Percentiles rank a stretch among this genome's conserved stretches.
phyloP scores from a whole-genome alignment of 2,888 invertebrate genomes.

The Ceratothoa steindachneri region DNA sequence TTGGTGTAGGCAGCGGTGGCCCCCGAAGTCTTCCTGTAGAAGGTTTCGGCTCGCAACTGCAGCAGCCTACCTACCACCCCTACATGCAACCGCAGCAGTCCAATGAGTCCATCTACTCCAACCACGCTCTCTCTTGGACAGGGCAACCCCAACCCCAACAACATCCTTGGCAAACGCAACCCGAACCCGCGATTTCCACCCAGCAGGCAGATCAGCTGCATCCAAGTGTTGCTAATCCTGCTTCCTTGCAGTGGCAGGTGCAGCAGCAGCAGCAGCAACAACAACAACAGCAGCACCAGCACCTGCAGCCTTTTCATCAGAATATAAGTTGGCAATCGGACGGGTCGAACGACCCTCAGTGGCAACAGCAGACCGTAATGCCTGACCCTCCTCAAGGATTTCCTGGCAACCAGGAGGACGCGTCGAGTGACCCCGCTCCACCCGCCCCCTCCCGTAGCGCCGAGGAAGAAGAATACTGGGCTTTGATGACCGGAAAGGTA shows the following conservation, averaged over 20 bases:
- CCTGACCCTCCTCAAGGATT: background rate
- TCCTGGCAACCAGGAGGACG: background rate
- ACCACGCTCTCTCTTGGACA: background rate
- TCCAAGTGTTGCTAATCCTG: too few species aligned
- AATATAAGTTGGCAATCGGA: background rate
- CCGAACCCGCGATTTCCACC: background rate
- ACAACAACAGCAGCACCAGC: slow-evolving; percentile 17
- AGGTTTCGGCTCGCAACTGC: background rate
- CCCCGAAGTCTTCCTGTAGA: background rate
- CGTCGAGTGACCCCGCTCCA: slow-evolving; percentile 9
- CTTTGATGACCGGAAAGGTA: slow-evolving; percentile 26
- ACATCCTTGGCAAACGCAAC: background rate
- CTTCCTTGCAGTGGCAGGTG: slow-evolving; percentile 17
- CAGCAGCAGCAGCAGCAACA: background rate
- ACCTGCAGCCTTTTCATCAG: slow-evolving; percentile 10
- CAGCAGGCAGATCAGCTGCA: background rate
- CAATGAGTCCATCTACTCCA: background rate
- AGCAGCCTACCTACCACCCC: background rate
- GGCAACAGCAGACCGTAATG: background rate
- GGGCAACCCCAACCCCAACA: background rate
- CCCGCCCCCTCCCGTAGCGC: background rate
- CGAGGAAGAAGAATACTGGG: slow-evolving; percentile 32
- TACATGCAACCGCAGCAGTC: slow-evolving; percentile 11
- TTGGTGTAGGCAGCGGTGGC: background rate
- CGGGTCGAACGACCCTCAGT: background rate